Evolutionary conservation across 64 coral and sea anemone genomes (phyloP), one percentile per base, ranked within the genome.

Genomic region (Catalaphyllia jardinei): DNA sequence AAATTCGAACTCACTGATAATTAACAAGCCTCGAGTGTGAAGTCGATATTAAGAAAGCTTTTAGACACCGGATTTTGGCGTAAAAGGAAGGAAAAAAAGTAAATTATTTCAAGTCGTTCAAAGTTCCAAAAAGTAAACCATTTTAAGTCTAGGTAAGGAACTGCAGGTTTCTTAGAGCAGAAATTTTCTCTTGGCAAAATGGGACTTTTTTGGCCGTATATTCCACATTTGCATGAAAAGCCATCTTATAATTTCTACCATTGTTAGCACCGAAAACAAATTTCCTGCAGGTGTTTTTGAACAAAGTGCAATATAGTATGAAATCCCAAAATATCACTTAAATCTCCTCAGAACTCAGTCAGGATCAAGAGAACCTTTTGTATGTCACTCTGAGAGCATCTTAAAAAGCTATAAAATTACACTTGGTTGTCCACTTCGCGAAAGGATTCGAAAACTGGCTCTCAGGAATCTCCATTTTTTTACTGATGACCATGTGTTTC

Each of bases 231-330:
- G 54, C 54, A 57, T 57, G 54, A 57, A 57, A 57, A 57, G 54
- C 54, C 54, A 14, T 57, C 54, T 57, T 57, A n/a, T n/a, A 57
- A 57, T 57, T 57, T 57, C 54, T 10, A 57, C 54, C 54, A 57
- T 57, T 57, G 54, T 57, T 11, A 14, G 54, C 15, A 12, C 54
- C 54, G 54, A 16, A 57, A 15, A 57, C 54, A 57, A 57, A 57
- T 57, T 57, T 57, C 12, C 3, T 22, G 76, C 76, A 79, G 76
- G 25, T 79, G 76, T 79, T 79, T 79, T 55, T 22, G 49, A 55
- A 28, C 19, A 39, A 59, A 55, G 76, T 50, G 50, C 51, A 79
- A 24, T 55, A 27, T 24, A 52, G 42, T 52, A 55, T 52, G 50
- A 78, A 78, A 25, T 78, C 76, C 22, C 76, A 55, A 27, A 78